phyloP scores from a whole-genome alignment of 2,888 invertebrate species.

The Lingula anatina region DNA sequence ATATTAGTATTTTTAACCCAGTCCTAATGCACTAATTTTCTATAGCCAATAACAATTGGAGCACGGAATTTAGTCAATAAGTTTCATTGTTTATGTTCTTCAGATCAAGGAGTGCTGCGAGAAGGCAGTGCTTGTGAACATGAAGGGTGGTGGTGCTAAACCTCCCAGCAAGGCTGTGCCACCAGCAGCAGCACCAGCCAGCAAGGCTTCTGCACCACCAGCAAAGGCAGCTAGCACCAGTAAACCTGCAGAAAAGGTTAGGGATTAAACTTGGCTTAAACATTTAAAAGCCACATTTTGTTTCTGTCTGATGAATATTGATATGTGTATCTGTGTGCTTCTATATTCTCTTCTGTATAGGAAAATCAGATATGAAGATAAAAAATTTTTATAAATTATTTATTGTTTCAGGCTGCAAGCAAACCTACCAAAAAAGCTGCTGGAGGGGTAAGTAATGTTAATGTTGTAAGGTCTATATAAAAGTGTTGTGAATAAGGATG shows the following conservation, averaged over 20 bases:
- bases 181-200: conserved; percentile 16
- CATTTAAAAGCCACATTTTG: no score
- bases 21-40: not conserved
- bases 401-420: conserved; percentile 1
- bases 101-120: conserved; percentile 83
- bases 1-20: not conserved
- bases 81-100: conserved; percentile 49
- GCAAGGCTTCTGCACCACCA: conserved; percentile 15
- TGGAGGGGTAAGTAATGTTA: no score
- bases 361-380: no score
- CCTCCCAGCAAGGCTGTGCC: conserved; percentile 25
- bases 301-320: no score
- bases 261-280: no score
- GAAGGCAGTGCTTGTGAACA: conserved; percentile 68
- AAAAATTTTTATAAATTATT: no score
- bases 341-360: no score
- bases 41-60: not conserved
- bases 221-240: conserved; percentile 18
- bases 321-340: no score
- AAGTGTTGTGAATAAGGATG: no score
- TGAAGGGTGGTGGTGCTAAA: conserved; percentile 22
- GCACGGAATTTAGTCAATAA: not conserved
- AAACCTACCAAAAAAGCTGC: no score
- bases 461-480: no score
- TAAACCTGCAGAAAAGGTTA: conserved; percentile 14